Evolutionary conservation across 2,888 invertebrate species (phyloP).

Genomic region (Keiferia lycopersicella): DNA sequence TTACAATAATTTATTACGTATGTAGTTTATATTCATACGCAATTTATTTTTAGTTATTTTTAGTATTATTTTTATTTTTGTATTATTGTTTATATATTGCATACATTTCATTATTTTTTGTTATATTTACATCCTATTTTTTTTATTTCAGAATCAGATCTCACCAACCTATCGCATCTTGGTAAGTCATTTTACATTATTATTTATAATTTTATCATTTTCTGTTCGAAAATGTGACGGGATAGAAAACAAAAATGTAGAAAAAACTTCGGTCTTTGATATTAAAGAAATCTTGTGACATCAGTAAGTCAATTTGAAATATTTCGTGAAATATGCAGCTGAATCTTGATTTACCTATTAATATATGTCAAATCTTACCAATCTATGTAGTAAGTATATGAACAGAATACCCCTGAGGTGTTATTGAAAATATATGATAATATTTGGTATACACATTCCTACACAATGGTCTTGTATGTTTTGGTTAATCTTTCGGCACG

Average conservation of each 20-base stretch:
- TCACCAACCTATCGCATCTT: constrained; percentile 83
- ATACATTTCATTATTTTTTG: constrained; percentile 61
- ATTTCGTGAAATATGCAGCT: no score
- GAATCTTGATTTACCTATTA: no score
- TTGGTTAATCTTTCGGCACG: constrained; percentile 14
- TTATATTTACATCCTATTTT: constrained; percentile 54
- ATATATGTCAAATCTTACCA: no score
- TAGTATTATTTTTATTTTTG: constrained; percentile 34
- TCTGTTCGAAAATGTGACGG: no score
- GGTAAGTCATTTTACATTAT: constrained; percentile 73
- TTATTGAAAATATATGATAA: no score
- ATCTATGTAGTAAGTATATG: no score
- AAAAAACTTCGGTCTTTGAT: no score
- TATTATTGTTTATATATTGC: constrained; percentile 54
- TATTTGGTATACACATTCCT: not conserved
- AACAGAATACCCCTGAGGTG: no score
- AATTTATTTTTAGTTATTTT: constrained; percentile 27
- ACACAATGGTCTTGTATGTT: constrained; percentile 13
- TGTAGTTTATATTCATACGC: not conserved
- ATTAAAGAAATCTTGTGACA: no score
- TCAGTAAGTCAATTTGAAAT: no score
- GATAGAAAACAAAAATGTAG: no score
- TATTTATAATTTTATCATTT: constrained; percentile 22
- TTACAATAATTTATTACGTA: not conserved
- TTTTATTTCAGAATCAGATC: constrained; percentile 83